A percentile compares a stretch with the other conserved stretches of the same genome.
Evolutionary conservation across 1,140 invertebrate species (phyloP).

Genomic region (Hyles vespertilio): DNA sequence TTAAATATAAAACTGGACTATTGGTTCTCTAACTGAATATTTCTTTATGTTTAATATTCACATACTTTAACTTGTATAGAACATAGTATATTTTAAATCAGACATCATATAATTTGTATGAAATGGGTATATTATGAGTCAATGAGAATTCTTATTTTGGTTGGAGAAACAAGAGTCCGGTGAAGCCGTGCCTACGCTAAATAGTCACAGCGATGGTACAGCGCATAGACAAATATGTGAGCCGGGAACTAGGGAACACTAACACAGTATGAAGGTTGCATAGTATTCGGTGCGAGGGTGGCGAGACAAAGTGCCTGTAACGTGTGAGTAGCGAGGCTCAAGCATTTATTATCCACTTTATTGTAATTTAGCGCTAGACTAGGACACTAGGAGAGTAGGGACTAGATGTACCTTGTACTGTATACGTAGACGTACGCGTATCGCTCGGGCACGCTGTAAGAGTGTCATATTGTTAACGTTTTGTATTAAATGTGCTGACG

Average conservation of each 20-base stretch:
- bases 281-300: background rate
- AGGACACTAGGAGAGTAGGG: conserved; percentile 25
- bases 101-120: no score
- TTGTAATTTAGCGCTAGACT: background rate
- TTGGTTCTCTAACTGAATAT: no score
- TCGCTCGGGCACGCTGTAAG: conserved; percentile 45
- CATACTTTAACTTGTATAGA: no score
- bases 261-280: no score
- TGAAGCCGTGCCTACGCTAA: background rate
- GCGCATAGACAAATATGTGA: background rate
- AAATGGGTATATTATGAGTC: no score
- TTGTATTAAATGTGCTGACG: conserved; percentile 22
- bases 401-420: conserved; percentile 22
- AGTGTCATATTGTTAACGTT: conserved; percentile 57
- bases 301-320: background rate
- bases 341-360: conserved; percentile 2
- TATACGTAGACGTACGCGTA: conserved; percentile 10
- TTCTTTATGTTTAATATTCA: no score
- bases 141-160: no score
- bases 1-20: no score
- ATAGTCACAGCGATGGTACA: background rate
- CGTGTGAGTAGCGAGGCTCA: background rate
- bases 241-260: no score
- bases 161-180: no score
- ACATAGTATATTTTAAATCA: no score